phyloP scores from a whole-genome alignment of 2,113 vertebrate species.

The Prinia subflava region DNA sequence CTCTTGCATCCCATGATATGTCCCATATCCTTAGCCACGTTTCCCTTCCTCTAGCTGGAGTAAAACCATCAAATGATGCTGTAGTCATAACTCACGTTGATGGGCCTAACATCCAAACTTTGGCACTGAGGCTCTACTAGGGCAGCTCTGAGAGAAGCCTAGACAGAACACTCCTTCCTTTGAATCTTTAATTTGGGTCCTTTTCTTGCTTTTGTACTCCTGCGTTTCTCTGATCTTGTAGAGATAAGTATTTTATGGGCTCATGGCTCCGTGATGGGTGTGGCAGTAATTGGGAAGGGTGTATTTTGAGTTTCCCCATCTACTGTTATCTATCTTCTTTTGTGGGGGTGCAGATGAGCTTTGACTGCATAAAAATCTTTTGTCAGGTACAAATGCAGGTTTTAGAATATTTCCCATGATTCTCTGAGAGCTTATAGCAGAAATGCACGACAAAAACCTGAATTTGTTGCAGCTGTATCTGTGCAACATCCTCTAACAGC shows the following conservation, averaged over 20 bases:
- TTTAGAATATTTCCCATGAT: not conserved
- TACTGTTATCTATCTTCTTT: not conserved
- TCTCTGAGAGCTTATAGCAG: not conserved
- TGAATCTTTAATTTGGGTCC: not conserved
- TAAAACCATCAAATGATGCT: not conserved
- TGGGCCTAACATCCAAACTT: not conserved
- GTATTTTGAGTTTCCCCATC: not conserved
- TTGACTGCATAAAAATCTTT: not conserved
- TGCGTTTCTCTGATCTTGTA: not conserved
- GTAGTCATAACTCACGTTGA: not conserved
- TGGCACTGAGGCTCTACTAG: not conserved
- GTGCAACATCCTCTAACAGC: not conserved
- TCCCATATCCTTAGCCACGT: not conserved
- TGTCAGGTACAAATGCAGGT: not conserved
- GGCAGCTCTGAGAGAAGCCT: too few relatives aligned
- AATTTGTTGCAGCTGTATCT: not conserved
- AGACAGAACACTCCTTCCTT: accelerated
- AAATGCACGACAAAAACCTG: not conserved
- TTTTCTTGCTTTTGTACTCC: not conserved
- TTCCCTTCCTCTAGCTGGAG: accelerated
- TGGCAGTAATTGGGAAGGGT: not conserved
- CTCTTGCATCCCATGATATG: not conserved
- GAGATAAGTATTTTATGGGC: not conserved
- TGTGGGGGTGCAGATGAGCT: not conserved
- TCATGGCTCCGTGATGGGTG: not conserved